phyloP scores from a whole-genome alignment of 2,888 invertebrate species.

The Scaptomyza tumidula region DNA sequence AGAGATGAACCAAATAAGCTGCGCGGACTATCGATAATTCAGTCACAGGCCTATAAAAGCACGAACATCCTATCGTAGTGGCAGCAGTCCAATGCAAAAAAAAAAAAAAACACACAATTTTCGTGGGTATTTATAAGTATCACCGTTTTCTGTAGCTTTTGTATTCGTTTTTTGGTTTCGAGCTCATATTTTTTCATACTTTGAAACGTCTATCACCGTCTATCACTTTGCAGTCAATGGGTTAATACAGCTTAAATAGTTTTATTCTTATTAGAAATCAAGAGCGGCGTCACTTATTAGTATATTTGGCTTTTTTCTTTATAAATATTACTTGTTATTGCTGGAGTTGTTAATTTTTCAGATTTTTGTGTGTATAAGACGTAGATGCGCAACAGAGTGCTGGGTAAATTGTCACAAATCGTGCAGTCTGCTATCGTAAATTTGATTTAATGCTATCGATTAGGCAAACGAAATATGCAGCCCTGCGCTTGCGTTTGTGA shows the following conservation, averaged over 20 bases:
- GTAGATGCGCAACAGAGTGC: constrained; percentile 6
- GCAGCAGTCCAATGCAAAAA: background rate
- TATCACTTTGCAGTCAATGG: background rate
- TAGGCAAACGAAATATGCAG: background rate
- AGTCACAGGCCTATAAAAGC: background rate
- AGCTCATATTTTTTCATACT: background rate
- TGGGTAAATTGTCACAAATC: background rate
- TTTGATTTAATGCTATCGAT: background rate
- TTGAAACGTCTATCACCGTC: background rate
- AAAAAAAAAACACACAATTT: background rate
- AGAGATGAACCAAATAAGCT: constrained; percentile 16
- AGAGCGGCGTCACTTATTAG: background rate
- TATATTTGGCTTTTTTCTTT: background rate
- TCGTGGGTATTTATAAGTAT: background rate
- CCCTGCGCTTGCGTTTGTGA: constrained; percentile 22
- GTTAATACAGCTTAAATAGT: background rate
- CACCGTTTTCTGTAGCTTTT: background rate
- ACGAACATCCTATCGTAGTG: background rate
- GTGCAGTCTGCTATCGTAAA: background rate
- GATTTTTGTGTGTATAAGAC: background rate
- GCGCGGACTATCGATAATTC: constrained; percentile 17
- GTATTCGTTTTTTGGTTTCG: background rate
- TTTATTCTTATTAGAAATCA: background rate
- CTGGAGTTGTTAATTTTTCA: background rate
- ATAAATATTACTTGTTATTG: background rate